Base-by-base conservation (phyloP, 2,113 vertebrate species). In the Xerus inauris region DNA sequence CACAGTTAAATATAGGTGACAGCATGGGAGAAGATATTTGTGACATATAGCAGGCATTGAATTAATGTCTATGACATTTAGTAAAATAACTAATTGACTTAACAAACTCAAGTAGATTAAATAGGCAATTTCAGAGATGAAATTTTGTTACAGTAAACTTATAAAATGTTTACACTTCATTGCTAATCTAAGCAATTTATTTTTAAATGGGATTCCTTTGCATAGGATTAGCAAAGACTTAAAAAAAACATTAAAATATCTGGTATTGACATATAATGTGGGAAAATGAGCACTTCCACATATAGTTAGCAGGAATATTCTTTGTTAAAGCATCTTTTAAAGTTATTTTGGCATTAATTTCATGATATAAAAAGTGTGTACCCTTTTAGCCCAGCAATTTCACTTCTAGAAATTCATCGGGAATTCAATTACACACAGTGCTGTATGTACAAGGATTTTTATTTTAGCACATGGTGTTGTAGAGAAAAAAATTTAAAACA, bases 61-160 rank as follows among this genome's bases (percentile, higher is more conserved):
- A 82, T 95, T 97, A 79, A 65, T 87, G 93, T 47, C n/a, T 51
- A 1, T 89, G 69, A 45, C 26, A 73, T 59, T 95, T 30, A 86
- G 24, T 62, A 93, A 94, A 87, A 83, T 11, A 64, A 51, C 2
- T 82, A 73, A 73, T 71, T 22, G 49, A 28, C 89, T 89, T 89
- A 91, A 59, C 17, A 87, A 65, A n/a, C n/a, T 64, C 64, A 86
- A 73, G 62, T 76, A 14, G 45, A 77, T 51, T 80, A 84, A 72
- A 88, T 73, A 80, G 54, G 22, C 54, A 96, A 83, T 71, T 76
- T 76, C 16, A 62, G 71, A 95, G 49, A 71, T 95, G 59, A 95
- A 84, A 84, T n/a, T 91, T 94, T 51, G 40, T 94, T 51, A 54
- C 72, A 49, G 6, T 81, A 86, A 96, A 87, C 20, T 42, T 91